phyloP scores from a whole-genome alignment of 2,113 vertebrate species.

The Jacana jacana region DNA sequence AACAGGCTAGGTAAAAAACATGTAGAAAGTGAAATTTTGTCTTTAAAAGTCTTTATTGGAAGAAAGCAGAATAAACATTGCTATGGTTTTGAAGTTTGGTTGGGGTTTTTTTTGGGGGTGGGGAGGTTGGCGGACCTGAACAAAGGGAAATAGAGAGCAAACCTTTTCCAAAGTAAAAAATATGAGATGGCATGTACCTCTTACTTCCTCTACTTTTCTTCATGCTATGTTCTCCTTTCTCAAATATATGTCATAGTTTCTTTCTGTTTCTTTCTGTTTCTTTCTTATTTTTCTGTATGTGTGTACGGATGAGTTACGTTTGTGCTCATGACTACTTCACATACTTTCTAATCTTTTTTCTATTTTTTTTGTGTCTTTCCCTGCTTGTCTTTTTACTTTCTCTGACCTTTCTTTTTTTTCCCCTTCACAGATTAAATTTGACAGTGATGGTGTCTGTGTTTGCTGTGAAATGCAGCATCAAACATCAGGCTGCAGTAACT shows the following conservation, averaged over 20 bases:
- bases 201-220: neutral
- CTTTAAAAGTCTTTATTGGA: neutral
- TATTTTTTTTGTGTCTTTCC: neutral
- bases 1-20: neutral
- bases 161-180: neutral
- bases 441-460: slow-evolving; percentile 95
- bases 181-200: neutral
- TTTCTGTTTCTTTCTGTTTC: too few relatives aligned
- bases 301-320: neutral
- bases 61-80: neutral
- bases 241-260: neutral
- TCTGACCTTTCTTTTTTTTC: slow-evolving; percentile 2
- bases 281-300: neutral
- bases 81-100: neutral
- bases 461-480: slow-evolving; percentile 94
- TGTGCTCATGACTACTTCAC: neutral
- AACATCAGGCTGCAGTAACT: slow-evolving; percentile 91
- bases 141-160: neutral
- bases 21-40: neutral
- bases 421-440: slow-evolving; percentile 83
- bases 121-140: neutral
- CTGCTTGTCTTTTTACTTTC: neutral
- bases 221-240: neutral
- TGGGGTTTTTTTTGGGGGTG: neutral
- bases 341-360: neutral